These are phyloP conservation scores for Tetranychus cinnabarinus DNA, from an alignment of 1,140 invertebrate species.

Conservation along the genomic window DNA sequence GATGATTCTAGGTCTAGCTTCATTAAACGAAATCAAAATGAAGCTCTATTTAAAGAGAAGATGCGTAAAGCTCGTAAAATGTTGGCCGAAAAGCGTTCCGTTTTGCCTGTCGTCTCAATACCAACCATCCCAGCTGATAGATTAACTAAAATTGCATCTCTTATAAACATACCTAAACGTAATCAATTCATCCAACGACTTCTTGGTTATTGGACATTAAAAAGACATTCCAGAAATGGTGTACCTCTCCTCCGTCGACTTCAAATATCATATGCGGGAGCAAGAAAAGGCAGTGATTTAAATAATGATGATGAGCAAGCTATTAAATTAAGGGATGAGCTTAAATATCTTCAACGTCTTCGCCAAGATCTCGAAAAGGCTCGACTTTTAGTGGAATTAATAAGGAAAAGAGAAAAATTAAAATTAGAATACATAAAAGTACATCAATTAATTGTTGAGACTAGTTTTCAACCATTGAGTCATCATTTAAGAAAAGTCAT, in stretches of 20 bases:
- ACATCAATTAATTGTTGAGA: constrained; percentile 14
- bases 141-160: constrained; percentile 54
- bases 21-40: not conserved
- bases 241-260: constrained; percentile 70
- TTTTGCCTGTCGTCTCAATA: constrained; percentile 69
- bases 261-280: constrained; percentile 32
- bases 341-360: constrained; percentile 83
- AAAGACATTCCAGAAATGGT: constrained; percentile 80
- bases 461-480: constrained; percentile 44
- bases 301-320: constrained; percentile 11
- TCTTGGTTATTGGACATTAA: constrained; percentile 74
- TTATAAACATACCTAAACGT: constrained; percentile 43
- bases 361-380: constrained; percentile 82
- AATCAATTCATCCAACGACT: constrained; percentile 65
- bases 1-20: not conserved
- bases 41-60: constrained; percentile 25
- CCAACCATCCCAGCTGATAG: constrained; percentile 73
- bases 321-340: constrained; percentile 41
- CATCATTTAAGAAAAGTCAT: constrained; percentile 41
- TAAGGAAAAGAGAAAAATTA: constrained; percentile 77
- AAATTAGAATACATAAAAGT: constrained; percentile 27
- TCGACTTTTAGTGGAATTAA: constrained; percentile 70
- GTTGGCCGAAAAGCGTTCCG: constrained; percentile 57
- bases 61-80: constrained; percentile 53
- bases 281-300: not conserved